Percentiles rank a stretch among this genome's conserved stretches.
Evolutionary conservation across 2,113 vertebrate species (phyloP).

Genomic region (Hirundichthys speculiger): DNA sequence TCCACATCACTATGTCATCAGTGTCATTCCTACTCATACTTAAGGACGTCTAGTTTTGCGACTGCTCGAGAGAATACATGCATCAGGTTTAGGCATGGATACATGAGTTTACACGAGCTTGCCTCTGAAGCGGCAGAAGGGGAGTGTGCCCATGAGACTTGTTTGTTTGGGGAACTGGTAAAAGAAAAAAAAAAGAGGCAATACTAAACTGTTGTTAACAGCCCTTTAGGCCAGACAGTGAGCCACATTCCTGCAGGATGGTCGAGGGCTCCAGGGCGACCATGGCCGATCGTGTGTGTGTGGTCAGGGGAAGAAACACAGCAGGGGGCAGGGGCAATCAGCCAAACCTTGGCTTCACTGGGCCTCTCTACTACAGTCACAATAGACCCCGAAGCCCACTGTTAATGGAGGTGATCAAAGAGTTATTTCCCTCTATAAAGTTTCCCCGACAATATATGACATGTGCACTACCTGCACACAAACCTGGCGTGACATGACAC

Average conservation of each 20-base stretch:
- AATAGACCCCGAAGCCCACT: conserved; percentile 45
- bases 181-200: conserved; percentile 66
- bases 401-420: conserved; percentile 65
- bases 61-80: too few relatives aligned
- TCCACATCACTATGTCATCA: too few relatives aligned
- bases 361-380: conserved; percentile 35
- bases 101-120: conserved; percentile 17
- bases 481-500: too few relatives aligned
- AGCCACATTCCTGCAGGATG: conserved; percentile 74
- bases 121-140: conserved; percentile 44
- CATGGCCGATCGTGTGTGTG: conserved; percentile 64
- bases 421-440: conserved; percentile 43
- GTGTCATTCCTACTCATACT: too few relatives aligned
- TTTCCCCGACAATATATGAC: conserved; percentile 23
- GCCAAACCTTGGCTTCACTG: conserved; percentile 45
- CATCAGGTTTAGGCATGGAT: too few relatives aligned
- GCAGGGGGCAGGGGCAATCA: conserved; percentile 66
- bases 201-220: conserved; percentile 73
- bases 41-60: too few relatives aligned
- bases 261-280: conserved; percentile 67
- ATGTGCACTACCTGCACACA: neutral
- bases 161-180: conserved; percentile 71
- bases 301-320: conserved; percentile 71
- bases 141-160: conserved; percentile 67
- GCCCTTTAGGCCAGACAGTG: conserved; percentile 73